Conservation (phyloP, 2,888 invertebrate genomes). For the Uloborus plumipes region DNA sequence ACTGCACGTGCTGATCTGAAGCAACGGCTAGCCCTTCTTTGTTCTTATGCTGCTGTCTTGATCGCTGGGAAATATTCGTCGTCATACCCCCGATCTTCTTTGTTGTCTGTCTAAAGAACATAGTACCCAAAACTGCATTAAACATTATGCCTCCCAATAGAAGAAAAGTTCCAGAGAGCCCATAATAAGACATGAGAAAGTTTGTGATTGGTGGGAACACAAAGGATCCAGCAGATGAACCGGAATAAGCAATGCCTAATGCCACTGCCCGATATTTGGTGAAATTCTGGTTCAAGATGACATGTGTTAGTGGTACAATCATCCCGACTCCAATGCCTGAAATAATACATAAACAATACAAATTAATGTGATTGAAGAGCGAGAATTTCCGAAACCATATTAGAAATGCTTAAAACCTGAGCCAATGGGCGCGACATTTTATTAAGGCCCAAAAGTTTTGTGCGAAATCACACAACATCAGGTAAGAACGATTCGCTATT, state of each 20-base stretch:
- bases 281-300: conserved; percentile 63
- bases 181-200: conserved; percentile 46
- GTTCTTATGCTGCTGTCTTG: no score
- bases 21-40: no score
- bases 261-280: conserved; percentile 60
- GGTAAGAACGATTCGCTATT: no score
- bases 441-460: no score
- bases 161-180: conserved; percentile 62
- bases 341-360: background rate
- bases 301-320: conserved; percentile 60
- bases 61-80: no score
- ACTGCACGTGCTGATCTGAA: no score
- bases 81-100: no score
- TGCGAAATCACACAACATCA: no score
- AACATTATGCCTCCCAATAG: conserved; percentile 64
- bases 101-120: conserved; percentile 15
- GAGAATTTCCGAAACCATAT: no score
- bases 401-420: no score
- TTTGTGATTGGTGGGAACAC: conserved; percentile 62
- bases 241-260: conserved; percentile 64
- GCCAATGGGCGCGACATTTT: no score
- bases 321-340: conserved; percentile 65
- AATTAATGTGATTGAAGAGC: no score
- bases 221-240: conserved; percentile 63
- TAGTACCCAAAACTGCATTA: conserved; percentile 38